Percentiles rank a stretch among this genome's conserved stretches.
phyloP scores from a whole-genome alignment of 2,888 invertebrate species.

The Drosophila hamatofila region DNA sequence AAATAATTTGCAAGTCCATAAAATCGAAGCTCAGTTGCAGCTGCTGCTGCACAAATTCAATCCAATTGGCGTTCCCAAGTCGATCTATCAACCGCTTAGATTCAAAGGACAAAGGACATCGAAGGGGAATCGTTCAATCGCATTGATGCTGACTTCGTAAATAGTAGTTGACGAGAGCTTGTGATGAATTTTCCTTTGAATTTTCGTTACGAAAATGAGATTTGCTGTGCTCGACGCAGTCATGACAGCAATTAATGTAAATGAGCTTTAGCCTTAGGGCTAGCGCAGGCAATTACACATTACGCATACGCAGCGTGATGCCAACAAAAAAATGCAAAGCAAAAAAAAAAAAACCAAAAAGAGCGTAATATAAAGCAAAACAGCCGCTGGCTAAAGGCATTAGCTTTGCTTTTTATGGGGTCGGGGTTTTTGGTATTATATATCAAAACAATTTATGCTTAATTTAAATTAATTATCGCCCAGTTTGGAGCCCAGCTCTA shows the following conservation, averaged over 20 bases:
- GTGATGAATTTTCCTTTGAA: constrained; percentile 23
- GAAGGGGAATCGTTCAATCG: not conserved
- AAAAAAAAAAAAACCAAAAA: not conserved
- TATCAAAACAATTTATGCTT: constrained; percentile 69
- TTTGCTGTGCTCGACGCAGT: constrained; percentile 13
- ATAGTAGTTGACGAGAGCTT: constrained; percentile 16
- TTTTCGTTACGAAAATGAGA: constrained; percentile 6
- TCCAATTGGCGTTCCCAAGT: constrained; percentile 12
- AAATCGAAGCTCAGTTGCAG: constrained; percentile 25
- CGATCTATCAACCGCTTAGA: constrained; percentile 11
- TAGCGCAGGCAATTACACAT: constrained; percentile 18
- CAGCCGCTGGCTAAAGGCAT: constrained; percentile 14
- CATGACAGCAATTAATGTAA: constrained; percentile 33
- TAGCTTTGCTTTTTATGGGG: not conserved
- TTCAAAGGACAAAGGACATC: not conserved
- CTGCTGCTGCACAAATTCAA: constrained; percentile 2
- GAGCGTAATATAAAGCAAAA: not conserved
- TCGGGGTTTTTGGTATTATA: constrained; percentile 29
- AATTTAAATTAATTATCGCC: constrained; percentile 71
- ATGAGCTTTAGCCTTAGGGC: constrained; percentile 26
- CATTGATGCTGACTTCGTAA: not conserved
- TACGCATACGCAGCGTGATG: constrained; percentile 43
- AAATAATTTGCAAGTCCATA: constrained; percentile 40
- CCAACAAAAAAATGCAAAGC: not conserved
- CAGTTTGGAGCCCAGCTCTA: constrained; percentile 27